These are phyloP conservation scores for Ephydatia muelleri DNA, from an alignment of 37 sponge, comb jelly and placozoan genomes.

Conservation along the genomic window DNA sequence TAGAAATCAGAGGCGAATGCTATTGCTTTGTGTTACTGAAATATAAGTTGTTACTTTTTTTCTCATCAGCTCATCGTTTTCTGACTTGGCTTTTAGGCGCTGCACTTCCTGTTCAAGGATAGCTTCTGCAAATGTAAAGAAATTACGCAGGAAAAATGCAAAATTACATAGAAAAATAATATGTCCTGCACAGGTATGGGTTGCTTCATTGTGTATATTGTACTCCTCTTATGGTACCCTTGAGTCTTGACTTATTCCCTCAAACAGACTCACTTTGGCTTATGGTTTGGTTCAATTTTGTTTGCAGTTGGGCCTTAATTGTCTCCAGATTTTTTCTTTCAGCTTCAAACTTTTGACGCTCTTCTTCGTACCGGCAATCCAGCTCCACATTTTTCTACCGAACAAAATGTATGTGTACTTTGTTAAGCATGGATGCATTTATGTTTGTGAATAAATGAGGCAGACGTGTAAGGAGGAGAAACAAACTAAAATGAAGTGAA, in stretches of 20 bases:
- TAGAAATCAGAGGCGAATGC: background rate
- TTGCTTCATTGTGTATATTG: background rate
- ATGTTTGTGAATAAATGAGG: too few species aligned
- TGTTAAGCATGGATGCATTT: too few species aligned
- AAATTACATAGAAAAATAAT: background rate
- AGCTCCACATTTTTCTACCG: conserved; percentile 55
- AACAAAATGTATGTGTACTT: too few species aligned
- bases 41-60: conserved; percentile 30
- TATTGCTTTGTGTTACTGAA: background rate
- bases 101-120: conserved; percentile 37
- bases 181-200: too few species aligned
- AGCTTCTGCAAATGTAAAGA: conserved; percentile 16
- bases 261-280: conserved; percentile 56
- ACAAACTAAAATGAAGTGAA: too few species aligned
- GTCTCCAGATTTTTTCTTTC: conserved; percentile 45
- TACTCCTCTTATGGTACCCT: background rate
- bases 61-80: conserved; percentile 39
- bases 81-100: conserved; percentile 30
- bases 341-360: conserved; percentile 33
- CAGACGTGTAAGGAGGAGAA: too few species aligned
- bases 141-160: background rate
- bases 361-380: conserved; percentile 64
- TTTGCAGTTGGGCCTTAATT: conserved; percentile 40
- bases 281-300: conserved; percentile 51
- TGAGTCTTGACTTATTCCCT: too few species aligned